Conservation (phyloP, 53 echinoderm and acorn worm genomes). For the Holothuria leucospilota region DNA sequence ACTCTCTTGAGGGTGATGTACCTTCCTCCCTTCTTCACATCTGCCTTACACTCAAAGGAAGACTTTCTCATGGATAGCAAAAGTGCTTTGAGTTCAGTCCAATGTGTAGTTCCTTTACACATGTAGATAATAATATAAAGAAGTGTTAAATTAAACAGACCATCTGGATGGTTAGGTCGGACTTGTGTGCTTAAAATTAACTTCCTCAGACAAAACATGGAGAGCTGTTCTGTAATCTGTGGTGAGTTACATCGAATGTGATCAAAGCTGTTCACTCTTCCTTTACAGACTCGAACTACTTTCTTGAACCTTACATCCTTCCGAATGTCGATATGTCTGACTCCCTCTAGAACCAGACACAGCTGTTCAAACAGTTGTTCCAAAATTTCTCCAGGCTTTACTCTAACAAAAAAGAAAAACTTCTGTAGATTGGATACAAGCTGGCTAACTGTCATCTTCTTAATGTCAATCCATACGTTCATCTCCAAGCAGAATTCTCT, state of each 20-base stretch:
- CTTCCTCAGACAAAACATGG: slow-evolving; percentile 51
- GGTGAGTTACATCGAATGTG: slow-evolving; percentile 31
- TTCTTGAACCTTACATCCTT: slow-evolving; percentile 34
- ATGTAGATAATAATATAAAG: slow-evolving; percentile 35
- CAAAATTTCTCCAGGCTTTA: slow-evolving; percentile 26
- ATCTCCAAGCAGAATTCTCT: slow-evolving; percentile 32
- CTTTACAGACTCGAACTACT: slow-evolving; percentile 19
- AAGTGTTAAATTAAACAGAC: slow-evolving; percentile 29
- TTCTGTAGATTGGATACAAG: slow-evolving; percentile 33
- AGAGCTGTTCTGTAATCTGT: slow-evolving; percentile 43
- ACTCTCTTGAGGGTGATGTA: slow-evolving; percentile 24
- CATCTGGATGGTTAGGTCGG: slow-evolving; percentile 20
- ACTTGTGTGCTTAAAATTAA: neutral
- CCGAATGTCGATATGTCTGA: slow-evolving; percentile 17
- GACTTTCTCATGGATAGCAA: slow-evolving; percentile 39
- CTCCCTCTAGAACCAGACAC: slow-evolving; percentile 11
- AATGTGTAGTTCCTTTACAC: slow-evolving; percentile 43
- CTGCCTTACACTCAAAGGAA: slow-evolving; percentile 28
- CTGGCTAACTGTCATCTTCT: slow-evolving; percentile 19
- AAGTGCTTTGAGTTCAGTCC: slow-evolving; percentile 32
- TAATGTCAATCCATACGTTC: slow-evolving; percentile 22
- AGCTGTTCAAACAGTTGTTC: slow-evolving; percentile 39
- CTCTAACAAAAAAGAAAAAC: slow-evolving; percentile 36
- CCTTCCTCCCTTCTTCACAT: neutral
- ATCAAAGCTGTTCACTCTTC: slow-evolving; percentile 28